Evolutionary conservation across 2,888 invertebrate genomes (phyloP).

Genomic region (Zonitis immaculata): DNA sequence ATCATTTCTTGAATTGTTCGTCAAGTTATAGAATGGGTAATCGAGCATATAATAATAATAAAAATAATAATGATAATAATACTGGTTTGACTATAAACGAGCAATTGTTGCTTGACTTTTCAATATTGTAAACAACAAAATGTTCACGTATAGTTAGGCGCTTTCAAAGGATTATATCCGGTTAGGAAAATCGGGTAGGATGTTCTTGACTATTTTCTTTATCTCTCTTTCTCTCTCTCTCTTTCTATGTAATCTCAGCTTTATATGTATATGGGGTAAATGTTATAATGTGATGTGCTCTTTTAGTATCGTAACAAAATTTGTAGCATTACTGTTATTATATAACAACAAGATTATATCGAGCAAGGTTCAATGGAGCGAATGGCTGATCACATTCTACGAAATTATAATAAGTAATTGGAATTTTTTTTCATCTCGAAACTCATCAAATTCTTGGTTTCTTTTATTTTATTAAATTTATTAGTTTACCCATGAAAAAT

Average conservation of each 20-base stretch:
- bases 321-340: background rate
- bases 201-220: background rate
- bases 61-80: no score
- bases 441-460: no score
- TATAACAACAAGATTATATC: background rate
- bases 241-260: background rate
- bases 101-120: slow-evolving; percentile 15
- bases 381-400: no score
- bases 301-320: background rate
- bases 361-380: background rate
- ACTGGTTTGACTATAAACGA: slow-evolving; percentile 1
- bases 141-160: slow-evolving; percentile 19
- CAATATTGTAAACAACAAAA: slow-evolving; percentile 14
- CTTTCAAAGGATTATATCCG: slow-evolving; percentile 19
- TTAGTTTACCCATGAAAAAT: no score
- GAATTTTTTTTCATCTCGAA: no score
- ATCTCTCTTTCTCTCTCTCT: no score
- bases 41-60: slow-evolving; percentile 3
- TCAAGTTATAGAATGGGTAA: background rate
- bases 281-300: background rate
- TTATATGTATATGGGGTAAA: background rate
- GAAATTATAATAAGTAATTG: no score
- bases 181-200: background rate
- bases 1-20: background rate
- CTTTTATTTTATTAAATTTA: no score